These are phyloP conservation scores for Stercorarius parasiticus DNA, from an alignment of 2,113 vertebrate species.

Conservation along the genomic window DNA sequence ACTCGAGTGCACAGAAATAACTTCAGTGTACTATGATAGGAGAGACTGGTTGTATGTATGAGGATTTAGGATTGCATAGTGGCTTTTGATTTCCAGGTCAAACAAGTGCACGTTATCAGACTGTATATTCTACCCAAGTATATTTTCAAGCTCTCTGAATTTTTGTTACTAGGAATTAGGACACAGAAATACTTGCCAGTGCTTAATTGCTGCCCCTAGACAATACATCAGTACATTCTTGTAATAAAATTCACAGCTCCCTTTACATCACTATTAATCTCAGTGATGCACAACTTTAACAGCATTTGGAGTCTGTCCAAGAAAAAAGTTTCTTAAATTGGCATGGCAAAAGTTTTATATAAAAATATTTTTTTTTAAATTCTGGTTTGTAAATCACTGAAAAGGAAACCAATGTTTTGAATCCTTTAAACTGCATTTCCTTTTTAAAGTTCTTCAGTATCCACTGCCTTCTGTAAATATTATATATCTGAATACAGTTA, in stretches of 20 bases:
- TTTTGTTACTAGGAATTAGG: slow-evolving; percentile 29
- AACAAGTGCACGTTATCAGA: not conserved
- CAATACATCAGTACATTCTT: not conserved
- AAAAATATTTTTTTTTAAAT: not conserved
- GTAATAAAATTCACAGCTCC: slow-evolving; percentile 37
- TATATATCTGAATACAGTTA: not conserved
- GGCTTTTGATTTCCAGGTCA: not conserved
- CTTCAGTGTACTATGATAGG: not conserved
- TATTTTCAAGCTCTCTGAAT: not conserved
- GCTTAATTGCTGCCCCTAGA: slow-evolving; percentile 1
- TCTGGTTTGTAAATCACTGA: not conserved
- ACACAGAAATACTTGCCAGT: slow-evolving; percentile 14
- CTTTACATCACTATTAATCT: slow-evolving; percentile 18
- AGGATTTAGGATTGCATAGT: not conserved
- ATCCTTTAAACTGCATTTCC: slow-evolving; percentile 4
- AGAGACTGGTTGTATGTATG: not conserved
- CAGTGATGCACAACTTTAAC: slow-evolving; percentile 39
- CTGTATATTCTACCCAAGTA: not conserved
- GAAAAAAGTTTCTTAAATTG: not conserved
- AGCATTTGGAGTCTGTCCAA: slow-evolving; percentile 47
- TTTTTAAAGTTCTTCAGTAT: not conserved
- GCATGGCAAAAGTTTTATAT: not conserved
- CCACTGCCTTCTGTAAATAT: not conserved
- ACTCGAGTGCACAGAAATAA: not conserved
- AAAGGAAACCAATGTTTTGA: not conserved